A percentile compares a stretch with the other conserved stretches of the same genome.
Conservation (phyloP, 2,113 vertebrate genomes). For the Origma solitaria region DNA sequence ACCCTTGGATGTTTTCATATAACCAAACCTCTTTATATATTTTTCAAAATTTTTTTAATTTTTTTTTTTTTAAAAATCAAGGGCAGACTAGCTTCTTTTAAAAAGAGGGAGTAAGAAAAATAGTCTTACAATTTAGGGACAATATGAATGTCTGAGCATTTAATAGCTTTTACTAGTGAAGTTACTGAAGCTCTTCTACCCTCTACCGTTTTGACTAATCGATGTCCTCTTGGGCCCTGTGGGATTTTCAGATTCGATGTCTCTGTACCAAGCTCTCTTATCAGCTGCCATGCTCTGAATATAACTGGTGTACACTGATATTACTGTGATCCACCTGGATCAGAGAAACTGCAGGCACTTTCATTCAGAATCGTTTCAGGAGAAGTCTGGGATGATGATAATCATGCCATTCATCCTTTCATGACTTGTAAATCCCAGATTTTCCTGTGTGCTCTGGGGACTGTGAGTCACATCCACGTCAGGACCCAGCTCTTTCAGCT, state of each 20-base stretch:
- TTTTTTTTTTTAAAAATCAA: too few relatives aligned
- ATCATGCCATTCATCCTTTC: neutral
- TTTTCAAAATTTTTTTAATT: too few relatives aligned
- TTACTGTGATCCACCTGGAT: neutral
- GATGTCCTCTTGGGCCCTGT: neutral
- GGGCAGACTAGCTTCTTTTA: neutral
- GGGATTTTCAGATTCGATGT: neutral
- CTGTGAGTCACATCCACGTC: neutral
- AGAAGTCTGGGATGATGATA: neutral
- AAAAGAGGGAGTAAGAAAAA: neutral
- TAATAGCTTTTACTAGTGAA: neutral
- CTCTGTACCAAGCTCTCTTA: neutral
- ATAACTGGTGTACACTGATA: neutral
- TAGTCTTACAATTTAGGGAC: neutral
- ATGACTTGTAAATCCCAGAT: neutral
- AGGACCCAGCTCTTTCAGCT: neutral
- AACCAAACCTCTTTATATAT: neutral
- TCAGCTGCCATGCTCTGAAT: neutral
- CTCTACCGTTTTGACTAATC: neutral
- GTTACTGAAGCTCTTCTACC: neutral
- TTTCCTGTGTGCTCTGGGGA: neutral
- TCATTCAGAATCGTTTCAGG: neutral
- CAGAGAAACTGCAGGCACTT: neutral
- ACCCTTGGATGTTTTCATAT: neutral
- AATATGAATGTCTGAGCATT: neutral